A percentile compares a stretch with the other conserved stretches of the same genome.
These are phyloP conservation scores for Xestia c-nigrum DNA, from an alignment of 2,888 invertebrate genomes.

Conservation along the genomic window DNA sequence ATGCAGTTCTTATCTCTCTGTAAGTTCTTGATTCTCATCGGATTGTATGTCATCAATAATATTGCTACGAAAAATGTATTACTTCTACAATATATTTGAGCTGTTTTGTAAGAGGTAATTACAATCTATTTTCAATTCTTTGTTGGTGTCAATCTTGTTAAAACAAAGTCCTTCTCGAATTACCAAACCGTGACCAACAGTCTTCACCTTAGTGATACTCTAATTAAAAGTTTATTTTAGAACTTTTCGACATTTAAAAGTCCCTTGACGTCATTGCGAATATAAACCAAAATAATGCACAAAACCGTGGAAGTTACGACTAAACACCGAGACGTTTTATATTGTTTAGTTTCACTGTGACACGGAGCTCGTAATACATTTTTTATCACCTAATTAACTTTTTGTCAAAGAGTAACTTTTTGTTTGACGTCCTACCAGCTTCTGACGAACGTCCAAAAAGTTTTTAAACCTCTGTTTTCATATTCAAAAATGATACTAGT, in stretches of 20 bases:
- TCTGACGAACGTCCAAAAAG: conserved; percentile 74
- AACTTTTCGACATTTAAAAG: conserved; percentile 52
- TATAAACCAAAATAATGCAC: conserved; percentile 69
- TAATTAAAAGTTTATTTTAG: conserved; percentile 56
- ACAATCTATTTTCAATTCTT: background rate
- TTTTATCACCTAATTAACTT: conserved; percentile 85
- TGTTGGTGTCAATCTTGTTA: background rate
- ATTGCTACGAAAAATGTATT: background rate
- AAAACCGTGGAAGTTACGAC: conserved; percentile 72
- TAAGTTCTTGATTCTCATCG: background rate
- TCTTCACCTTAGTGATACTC: conserved; percentile 33
- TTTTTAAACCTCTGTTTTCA: conserved; percentile 71
- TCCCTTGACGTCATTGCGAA: conserved; percentile 64
- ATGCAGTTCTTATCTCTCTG: background rate
- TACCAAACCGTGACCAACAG: conserved; percentile 26
- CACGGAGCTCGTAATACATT: conserved; percentile 82
- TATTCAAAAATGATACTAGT: conserved; percentile 85
- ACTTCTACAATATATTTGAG: background rate
- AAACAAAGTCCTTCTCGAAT: conserved; percentile 31
- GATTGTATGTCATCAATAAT: background rate
- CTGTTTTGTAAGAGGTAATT: background rate
- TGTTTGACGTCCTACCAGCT: conserved; percentile 73
- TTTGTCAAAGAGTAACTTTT: conserved; percentile 87
- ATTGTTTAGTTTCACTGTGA: conserved; percentile 85
- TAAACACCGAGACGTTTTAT: conserved; percentile 75